These are phyloP conservation scores for Silvanus unidentatus DNA, from an alignment of 2,888 invertebrate species.

Conservation along the genomic window DNA sequence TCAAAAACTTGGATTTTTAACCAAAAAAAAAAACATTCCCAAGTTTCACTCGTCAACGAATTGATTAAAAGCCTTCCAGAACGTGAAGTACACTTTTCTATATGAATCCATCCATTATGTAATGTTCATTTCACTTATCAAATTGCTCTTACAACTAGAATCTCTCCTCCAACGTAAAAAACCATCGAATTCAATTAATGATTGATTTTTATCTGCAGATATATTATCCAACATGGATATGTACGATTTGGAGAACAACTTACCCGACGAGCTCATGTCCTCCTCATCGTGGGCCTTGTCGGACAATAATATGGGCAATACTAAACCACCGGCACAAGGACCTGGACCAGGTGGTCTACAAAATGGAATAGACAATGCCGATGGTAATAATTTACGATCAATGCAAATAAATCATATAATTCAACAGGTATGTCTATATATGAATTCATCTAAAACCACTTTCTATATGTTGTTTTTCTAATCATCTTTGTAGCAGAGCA, in stretches of 20 bases:
- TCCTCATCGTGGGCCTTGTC: slow-evolving; percentile 62
- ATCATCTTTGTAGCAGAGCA: slow-evolving; percentile 49
- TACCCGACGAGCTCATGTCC: slow-evolving; percentile 83
- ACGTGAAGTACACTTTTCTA: too few species aligned
- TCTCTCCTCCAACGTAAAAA: too few species aligned
- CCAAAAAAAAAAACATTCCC: too few species aligned
- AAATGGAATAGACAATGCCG: slow-evolving; percentile 66
- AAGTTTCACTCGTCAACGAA: too few species aligned
- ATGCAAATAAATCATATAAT: slow-evolving; percentile 63
- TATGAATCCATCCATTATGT: too few species aligned
- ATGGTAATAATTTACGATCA: slow-evolving; percentile 44
- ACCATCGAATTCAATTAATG: too few species aligned
- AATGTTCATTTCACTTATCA: too few species aligned
- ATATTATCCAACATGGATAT: slow-evolving; percentile 78
- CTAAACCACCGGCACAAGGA: slow-evolving; percentile 76
- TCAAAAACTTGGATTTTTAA: too few species aligned
- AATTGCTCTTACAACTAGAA: too few species aligned
- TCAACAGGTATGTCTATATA: slow-evolving; percentile 50
- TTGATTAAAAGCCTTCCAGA: too few species aligned
- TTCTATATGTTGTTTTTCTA: too few species aligned
- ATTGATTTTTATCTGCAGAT: slow-evolving; percentile 48
- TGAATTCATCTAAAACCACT: too few species aligned
- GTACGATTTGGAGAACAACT: slow-evolving; percentile 85
- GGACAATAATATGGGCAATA: slow-evolving; percentile 45
- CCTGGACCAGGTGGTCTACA: slow-evolving; percentile 72